Percentiles rank a stretch among this genome's conserved stretches.
phyloP scores from a whole-genome alignment of 2,888 invertebrate species.

The Dromius quadrimaculatus region DNA sequence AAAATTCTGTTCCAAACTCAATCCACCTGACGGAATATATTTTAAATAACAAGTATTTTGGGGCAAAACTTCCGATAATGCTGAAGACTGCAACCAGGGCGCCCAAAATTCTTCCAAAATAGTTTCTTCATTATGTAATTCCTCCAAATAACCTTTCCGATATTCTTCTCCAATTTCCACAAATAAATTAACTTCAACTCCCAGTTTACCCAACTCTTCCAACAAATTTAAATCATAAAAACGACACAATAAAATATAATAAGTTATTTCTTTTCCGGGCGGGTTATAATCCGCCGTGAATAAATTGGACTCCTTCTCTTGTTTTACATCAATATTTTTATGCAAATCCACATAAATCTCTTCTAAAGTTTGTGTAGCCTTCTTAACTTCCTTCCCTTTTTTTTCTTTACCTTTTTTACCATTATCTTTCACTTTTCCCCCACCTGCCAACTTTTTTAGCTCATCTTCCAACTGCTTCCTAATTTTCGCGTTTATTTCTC shows the following conservation, averaged over 20 bases:
- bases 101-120: slow-evolving; percentile 6
- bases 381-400: slow-evolving; percentile 1
- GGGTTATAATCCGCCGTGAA: background rate
- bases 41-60: slow-evolving; percentile 14
- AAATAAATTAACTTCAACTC: slow-evolving; percentile 5
- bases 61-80: slow-evolving; percentile 8
- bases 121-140: background rate
- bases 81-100: background rate
- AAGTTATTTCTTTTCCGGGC: background rate
- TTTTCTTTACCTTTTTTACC: slow-evolving; percentile 2
- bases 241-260: slow-evolving; percentile 10
- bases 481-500: background rate
- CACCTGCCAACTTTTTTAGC: background rate
- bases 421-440: background rate
- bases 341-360: background rate
- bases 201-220: slow-evolving; percentile 2
- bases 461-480: slow-evolving; percentile 17
- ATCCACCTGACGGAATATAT: background rate
- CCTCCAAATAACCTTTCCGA: background rate
- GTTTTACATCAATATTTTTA: background rate
- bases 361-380: background rate
- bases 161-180: slow-evolving; percentile 23
- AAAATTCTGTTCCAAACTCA: background rate
- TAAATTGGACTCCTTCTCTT: background rate
- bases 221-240: slow-evolving; percentile 18